These are phyloP conservation scores for Antheraea yamamai DNA, from an alignment of 2,888 invertebrate species.

Conservation along the genomic window DNA sequence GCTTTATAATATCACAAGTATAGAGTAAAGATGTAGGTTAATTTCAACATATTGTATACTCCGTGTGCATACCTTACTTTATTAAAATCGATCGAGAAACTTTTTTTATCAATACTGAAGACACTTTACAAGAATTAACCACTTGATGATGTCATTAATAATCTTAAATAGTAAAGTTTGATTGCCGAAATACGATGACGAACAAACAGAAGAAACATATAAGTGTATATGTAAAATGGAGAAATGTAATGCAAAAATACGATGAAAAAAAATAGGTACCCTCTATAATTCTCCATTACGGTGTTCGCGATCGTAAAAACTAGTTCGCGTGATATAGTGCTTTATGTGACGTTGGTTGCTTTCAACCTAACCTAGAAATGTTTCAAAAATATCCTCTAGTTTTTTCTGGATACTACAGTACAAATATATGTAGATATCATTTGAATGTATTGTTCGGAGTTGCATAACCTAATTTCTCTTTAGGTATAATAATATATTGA, in stretches of 20 bases:
- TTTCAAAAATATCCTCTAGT: not conserved
- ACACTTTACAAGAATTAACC: no score
- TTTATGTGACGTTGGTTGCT: not conserved
- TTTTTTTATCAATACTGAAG: no score
- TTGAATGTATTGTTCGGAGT: no score
- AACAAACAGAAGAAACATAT: not conserved
- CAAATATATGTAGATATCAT: not conserved
- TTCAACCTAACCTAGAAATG: not conserved
- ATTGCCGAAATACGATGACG: not conserved
- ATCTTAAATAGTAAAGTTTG: no score
- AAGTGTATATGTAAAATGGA: not conserved
- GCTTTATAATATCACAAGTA: no score
- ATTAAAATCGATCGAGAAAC: no score
- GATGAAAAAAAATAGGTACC: slow-evolving; percentile 2
- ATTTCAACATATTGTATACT: no score
- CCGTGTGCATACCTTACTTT: no score
- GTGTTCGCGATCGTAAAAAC: slow-evolving; percentile 17
- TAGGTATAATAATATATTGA: no score
- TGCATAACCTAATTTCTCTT: no score
- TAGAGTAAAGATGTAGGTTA: no score
- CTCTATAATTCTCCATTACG: slow-evolving; percentile 17
- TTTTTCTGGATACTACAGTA: not conserved
- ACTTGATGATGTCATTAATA: no score
- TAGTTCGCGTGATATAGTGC: slow-evolving; percentile 16
- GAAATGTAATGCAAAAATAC: not conserved